Evolutionary conservation across 2,113 vertebrate genomes (phyloP).

Genomic region (Trinectes maculatus): DNA sequence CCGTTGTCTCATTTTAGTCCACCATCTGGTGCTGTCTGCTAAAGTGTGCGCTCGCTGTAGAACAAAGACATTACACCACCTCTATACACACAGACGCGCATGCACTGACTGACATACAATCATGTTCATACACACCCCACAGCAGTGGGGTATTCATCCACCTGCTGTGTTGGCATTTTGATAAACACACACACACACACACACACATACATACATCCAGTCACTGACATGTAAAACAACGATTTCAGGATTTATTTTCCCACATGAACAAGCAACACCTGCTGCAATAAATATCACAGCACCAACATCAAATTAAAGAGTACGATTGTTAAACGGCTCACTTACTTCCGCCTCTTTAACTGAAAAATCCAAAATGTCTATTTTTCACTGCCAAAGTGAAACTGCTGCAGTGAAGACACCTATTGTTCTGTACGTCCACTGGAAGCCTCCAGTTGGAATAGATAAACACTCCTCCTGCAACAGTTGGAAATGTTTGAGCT

Average conservation of each 20-base stretch:
- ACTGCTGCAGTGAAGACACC: neutral
- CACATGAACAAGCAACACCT: constrained; percentile 47
- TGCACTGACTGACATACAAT: constrained; percentile 34
- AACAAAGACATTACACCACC: constrained; percentile 73
- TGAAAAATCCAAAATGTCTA: no score
- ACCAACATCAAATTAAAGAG: no score
- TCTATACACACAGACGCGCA: constrained; percentile 21
- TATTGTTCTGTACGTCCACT: no score
- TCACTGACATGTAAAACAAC: constrained; percentile 14
- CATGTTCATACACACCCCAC: constrained; percentile 27
- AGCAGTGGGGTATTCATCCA: constrained; percentile 28
- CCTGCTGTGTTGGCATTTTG: constrained; percentile 40
- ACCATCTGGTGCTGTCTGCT: constrained; percentile 80
- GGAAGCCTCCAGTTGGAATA: no score
- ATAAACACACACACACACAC: constrained; percentile 20
- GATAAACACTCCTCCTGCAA: neutral
- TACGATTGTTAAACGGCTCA: no score
- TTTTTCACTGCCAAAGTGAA: neutral
- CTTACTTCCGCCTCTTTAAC: no score
- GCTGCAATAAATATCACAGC: neutral
- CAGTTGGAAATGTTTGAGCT: neutral
- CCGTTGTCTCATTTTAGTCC: constrained; percentile 70
- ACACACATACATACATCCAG: neutral
- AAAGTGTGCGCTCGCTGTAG: constrained; percentile 67
- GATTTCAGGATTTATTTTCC: constrained; percentile 4